Conservation (phyloP, 2,888 invertebrate species). For the Nematopogon swammerdamellus region DNA sequence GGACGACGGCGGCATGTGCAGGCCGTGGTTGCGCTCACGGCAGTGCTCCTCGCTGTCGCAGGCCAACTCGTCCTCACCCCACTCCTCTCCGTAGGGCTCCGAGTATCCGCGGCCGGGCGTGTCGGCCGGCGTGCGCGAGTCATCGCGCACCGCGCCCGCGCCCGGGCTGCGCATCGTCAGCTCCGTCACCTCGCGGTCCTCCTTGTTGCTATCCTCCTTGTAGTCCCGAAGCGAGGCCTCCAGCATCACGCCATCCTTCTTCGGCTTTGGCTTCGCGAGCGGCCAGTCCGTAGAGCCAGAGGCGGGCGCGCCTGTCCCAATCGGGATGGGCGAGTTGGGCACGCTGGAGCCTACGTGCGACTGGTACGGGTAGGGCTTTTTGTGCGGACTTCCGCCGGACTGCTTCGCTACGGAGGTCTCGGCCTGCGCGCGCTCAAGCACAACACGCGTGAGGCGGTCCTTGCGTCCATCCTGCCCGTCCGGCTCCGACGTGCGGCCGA, state of each 20-base stretch:
- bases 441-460: constrained; percentile 41
- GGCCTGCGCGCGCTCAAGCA: constrained; percentile 40
- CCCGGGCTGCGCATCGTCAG: constrained; percentile 30
- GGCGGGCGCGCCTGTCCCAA: constrained; percentile 29
- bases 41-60: constrained; percentile 49
- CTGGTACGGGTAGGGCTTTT: constrained; percentile 3
- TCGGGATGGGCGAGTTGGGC: constrained; percentile 40
- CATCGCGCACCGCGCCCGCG: neutral
- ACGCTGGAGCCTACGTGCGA: constrained; percentile 11
- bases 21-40: constrained; percentile 44
- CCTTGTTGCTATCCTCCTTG: constrained; percentile 23
- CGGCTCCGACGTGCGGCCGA: constrained; percentile 33
- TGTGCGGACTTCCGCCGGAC: neutral
- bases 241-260: constrained; percentile 16
- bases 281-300: constrained; percentile 23
- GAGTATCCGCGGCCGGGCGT: constrained; percentile 1
- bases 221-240: constrained; percentile 22
- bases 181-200: constrained; percentile 53
- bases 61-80: constrained; percentile 9
- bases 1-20: constrained; percentile 56
- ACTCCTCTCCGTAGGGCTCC: constrained; percentile 8
- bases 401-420: constrained; percentile 10
- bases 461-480: constrained; percentile 16
- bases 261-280: constrained; percentile 25
- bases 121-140: constrained; percentile 6